These are phyloP conservation scores for Macaca mulatta DNA, from an alignment of 2,113 vertebrate species.

Conservation along the genomic window DNA sequence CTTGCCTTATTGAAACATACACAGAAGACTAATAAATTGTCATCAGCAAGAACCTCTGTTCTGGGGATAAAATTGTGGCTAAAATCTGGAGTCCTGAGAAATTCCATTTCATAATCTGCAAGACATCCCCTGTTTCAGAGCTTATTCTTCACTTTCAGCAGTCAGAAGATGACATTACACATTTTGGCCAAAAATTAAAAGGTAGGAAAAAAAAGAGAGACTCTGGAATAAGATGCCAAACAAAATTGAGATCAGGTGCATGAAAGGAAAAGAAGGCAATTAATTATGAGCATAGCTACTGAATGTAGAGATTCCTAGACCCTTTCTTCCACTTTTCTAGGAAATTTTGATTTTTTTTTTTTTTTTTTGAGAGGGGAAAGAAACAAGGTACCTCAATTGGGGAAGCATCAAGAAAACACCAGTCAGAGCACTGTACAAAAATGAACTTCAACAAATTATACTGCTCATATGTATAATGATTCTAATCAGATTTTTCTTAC, in stretches of 20 bases:
- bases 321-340: neutral
- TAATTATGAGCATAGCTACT: neutral
- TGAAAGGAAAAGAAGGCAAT: neutral
- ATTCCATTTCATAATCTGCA: neutral
- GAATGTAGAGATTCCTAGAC: neutral
- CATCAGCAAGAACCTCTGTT: neutral
- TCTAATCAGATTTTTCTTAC: neutral
- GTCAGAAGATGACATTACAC: neutral
- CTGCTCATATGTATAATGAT: neutral
- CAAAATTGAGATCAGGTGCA: neutral
- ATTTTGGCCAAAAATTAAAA: neutral
- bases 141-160: neutral
- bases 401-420: neutral
- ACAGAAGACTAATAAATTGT: neutral
- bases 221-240: neutral
- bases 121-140: neutral
- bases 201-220: neutral
- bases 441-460: neutral
- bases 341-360: neutral
- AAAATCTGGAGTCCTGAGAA: neutral
- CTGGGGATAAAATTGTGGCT: neutral
- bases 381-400: neutral
- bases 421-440: neutral
- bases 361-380: neutral
- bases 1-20: neutral